Conservation (phyloP, 2,888 invertebrate species). For the Cosmia pyralina region DNA sequence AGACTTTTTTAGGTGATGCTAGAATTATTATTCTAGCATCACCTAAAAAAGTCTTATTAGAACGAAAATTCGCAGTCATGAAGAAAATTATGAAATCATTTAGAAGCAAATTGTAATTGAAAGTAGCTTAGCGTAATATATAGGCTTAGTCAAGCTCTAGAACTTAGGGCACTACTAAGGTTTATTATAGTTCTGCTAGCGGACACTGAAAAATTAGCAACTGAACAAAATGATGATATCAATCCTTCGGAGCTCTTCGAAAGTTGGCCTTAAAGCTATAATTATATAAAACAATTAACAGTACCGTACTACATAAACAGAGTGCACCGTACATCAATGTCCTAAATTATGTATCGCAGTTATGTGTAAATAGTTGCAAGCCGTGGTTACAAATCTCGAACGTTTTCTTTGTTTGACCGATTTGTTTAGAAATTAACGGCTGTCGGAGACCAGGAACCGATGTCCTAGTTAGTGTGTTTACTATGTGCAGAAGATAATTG, state of each 20-base stretch:
- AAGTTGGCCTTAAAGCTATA: background rate
- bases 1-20: background rate
- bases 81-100: background rate
- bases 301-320: constrained; percentile 41
- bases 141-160: background rate
- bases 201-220: background rate
- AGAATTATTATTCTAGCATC: too few relatives aligned
- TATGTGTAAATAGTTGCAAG: constrained; percentile 70
- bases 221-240: background rate
- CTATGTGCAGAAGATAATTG: constrained; percentile 48
- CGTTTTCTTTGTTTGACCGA: constrained; percentile 72
- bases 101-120: background rate
- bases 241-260: background rate
- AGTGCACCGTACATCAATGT: constrained; percentile 54
- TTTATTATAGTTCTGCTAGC: too few relatives aligned
- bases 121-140: background rate
- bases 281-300: constrained; percentile 31
- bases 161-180: background rate
- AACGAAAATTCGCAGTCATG: background rate
- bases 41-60: too few relatives aligned
- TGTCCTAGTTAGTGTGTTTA: constrained; percentile 58
- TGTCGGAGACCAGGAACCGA: constrained; percentile 57
- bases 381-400: constrained; percentile 64
- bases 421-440: constrained; percentile 75
- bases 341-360: constrained; percentile 74